Percentiles rank a stretch among this genome's conserved stretches.
phyloP scores from a whole-genome alignment of 2,888 invertebrate species.

The Caenorhabditis japonica region DNA sequence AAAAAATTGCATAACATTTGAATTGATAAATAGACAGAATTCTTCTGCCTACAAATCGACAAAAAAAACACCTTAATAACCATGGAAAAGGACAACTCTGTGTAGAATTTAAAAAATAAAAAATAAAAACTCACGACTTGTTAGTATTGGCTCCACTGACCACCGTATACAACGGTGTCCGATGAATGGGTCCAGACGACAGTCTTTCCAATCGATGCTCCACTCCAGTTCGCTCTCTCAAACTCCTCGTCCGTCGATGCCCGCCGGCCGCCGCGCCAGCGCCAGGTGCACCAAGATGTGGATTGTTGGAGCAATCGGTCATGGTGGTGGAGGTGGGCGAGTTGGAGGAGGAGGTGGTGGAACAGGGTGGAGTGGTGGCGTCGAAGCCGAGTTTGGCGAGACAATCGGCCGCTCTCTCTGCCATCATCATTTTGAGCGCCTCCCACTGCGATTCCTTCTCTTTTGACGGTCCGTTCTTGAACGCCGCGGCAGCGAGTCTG shows the following conservation, averaged over 20 bases:
- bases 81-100: too few species aligned
- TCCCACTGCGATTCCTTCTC: slow-evolving; percentile 74
- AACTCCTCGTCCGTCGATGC: slow-evolving; percentile 69
- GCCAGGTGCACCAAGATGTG: slow-evolving; percentile 37
- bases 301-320: slow-evolving; percentile 33
- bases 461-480: slow-evolving; percentile 59
- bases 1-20: too few species aligned
- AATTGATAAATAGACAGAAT: too few species aligned
- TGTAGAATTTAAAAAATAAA: too few species aligned
- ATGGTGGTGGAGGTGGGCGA: slow-evolving; percentile 43
- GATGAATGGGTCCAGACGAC: slow-evolving; percentile 69
- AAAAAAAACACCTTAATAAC: too few species aligned
- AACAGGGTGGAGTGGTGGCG: slow-evolving; percentile 37
- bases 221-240: slow-evolving; percentile 75
- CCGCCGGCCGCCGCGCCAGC: slow-evolving; percentile 38
- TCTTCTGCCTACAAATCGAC: too few species aligned
- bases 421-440: slow-evolving; percentile 77
- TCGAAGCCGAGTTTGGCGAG: slow-evolving; percentile 71
- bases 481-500: slow-evolving; percentile 55
- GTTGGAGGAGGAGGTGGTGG: slow-evolving; percentile 34
- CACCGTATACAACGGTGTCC: slow-evolving; percentile 69
- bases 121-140: slow-evolving; percentile 56
- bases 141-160: slow-evolving; percentile 67
- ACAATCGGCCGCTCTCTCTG: slow-evolving; percentile 74
- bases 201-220: slow-evolving; percentile 75